Evolutionary conservation across 2,888 invertebrate species (phyloP), one percentile per base, ranked within the genome.

Genomic region (Drosophila paucipuncta): DNA sequence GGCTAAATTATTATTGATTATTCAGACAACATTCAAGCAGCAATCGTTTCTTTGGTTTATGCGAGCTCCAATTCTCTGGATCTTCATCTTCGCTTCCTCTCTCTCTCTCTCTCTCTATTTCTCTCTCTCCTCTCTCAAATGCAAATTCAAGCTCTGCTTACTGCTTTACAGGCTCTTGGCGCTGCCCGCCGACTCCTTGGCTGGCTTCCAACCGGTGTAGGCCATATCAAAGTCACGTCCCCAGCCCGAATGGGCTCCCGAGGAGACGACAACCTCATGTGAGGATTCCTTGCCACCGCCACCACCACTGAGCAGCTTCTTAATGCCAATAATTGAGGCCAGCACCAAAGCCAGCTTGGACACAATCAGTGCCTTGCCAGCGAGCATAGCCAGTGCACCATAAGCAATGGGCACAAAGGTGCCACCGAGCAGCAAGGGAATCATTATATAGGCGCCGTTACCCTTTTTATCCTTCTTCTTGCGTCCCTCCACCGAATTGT

Each of bases 331-430:
- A 85, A 97, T 97, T 80, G 96, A 96, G 70, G 97, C 97, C 59
- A 97, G 94, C 0, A 97, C 97, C 63, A 97, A 93, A 0, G 97
- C 97, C 82, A 97, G 93, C 91, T 97, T 97, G 78, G 97, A 97
- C 57, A 97, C 96, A 83, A 97, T 97, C 77, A 97, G 93, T 50
- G 97, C 97, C 93, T 97, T 97, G 82, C 97, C 97, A 52, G 97
- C 97, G 65, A 97, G 92, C 60, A 97, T 94, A 28, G 97, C 97
- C 33, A 97, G 93, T 11, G 97, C 97, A 69, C 97, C 97, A 73
- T 97, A 95, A 4, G 97, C 97, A 62, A 97, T 94, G 7, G 97
- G 97, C 50, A 97, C 95, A 92, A 97, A 94, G 86, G 97, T 97
- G 63, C 97, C 97, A 68, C 96, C 96, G 78, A 97, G 95, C 81